phyloP scores from a whole-genome alignment of 1,140 invertebrate genomes.

The Cecropterus lyciades region DNA sequence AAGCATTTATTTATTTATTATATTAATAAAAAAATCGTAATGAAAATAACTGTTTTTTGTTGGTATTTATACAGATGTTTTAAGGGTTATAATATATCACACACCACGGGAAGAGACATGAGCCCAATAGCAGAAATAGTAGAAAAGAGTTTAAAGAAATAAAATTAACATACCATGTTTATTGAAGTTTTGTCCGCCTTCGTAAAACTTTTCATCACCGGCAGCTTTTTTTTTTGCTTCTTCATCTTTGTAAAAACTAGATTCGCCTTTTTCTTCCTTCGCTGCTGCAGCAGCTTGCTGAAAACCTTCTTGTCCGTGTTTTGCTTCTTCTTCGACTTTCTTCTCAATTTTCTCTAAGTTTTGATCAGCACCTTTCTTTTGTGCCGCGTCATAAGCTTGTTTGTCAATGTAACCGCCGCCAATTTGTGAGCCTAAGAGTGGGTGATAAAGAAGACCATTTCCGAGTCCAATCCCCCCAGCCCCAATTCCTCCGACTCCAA shows the following conservation, averaged over 20 bases:
- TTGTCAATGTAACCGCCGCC: conserved; percentile 83
- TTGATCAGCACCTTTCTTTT: conserved; percentile 83
- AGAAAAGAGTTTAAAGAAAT: no score
- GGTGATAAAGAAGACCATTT: conserved; percentile 66
- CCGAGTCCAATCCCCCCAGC: conserved; percentile 65
- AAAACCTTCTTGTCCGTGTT: conserved; percentile 83
- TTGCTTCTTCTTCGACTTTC: conserved; percentile 81
- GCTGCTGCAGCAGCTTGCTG: conserved; percentile 77
- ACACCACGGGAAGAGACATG: no score
- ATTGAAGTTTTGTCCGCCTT: conserved; percentile 83
- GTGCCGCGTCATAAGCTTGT: conserved; percentile 82
- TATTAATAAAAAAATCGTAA: no score
- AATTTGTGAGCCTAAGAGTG: conserved; percentile 64
- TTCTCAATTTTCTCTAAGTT: conserved; percentile 83
- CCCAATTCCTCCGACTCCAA: conserved; percentile 66
- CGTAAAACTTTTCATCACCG: conserved; percentile 85
- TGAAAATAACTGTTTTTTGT: no score
- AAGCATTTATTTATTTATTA: no score
- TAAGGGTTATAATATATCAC: no score
- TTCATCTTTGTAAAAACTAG: conserved; percentile 84
- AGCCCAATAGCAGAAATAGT: no score
- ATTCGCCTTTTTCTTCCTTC: conserved; percentile 83
- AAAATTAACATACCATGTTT: conserved; percentile 80
- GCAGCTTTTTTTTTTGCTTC: conserved; percentile 84
- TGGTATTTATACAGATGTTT: no score